Base-by-base conservation (phyloP, 2,888 invertebrate genomes). In the Heteromurus nitidus region DNA sequence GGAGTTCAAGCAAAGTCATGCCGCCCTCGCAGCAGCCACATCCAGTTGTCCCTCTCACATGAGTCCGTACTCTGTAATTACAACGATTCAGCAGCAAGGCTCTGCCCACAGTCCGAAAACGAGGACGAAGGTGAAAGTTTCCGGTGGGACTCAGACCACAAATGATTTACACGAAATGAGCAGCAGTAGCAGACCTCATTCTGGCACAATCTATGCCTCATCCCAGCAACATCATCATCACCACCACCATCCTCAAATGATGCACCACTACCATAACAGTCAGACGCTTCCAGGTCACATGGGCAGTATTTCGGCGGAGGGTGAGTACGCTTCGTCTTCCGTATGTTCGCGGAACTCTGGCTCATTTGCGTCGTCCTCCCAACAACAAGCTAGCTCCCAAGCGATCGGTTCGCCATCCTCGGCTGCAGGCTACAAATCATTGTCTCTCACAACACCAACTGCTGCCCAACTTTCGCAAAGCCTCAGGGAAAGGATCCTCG, bases 141-240 rank as follows among this genome's bases (percentile, higher is more conserved):
- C 96, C 5, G 96, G 96, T 16, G 96, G 96, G 30, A 96, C 96
- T 0, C 96, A 96, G 89, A 96, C 96, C 5, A 94, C 95, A 88
- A 94, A 87, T 62, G 88, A 88, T 77, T 77, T 88, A 18, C 86
- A 87, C 67, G 86, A 85, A 47, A 84, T 85, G 84, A 76, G 82
- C 42, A n/a, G n/a, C n/a, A n/a, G n/a, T n/a, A 55, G 76, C 13
- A 64, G 70, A 65, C 69, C 68, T 9, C 80, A 75, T 22, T 30
- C 79, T 20, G 64, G 73, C 0, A n/a, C 69, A 2, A 13, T 80
- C 65, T 80, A 80, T 31, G 72, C 72, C n/a, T 36, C 31, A 20
- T 58, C 58, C 30, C 44, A 53, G 18, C 30, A 31, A 9, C 76
- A 70, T 47, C 84, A 80, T 28, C 83, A 80, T 18, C 79, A 79